Conservation (phyloP, 2,888 invertebrate species). For the Tachystola acroxantha region DNA sequence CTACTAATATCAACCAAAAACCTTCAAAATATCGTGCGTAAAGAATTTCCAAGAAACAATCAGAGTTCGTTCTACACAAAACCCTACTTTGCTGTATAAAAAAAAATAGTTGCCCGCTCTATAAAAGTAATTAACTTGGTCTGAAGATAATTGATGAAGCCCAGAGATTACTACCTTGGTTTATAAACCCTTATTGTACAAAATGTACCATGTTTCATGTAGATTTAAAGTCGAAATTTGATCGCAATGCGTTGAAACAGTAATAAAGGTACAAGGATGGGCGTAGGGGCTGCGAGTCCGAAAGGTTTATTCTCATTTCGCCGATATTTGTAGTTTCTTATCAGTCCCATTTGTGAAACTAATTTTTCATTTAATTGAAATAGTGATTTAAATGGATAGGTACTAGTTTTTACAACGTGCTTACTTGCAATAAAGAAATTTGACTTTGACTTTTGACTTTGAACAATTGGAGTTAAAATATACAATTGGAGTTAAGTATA, state of each 20-base stretch:
- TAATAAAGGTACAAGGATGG: constrained; percentile 61
- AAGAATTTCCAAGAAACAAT: constrained; percentile 45
- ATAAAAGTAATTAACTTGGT: constrained; percentile 77
- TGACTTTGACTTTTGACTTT: too few relatives aligned
- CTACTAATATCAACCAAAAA: too few relatives aligned
- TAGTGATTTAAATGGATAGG: too few relatives aligned
- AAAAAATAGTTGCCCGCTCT: constrained; percentile 51
- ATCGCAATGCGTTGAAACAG: constrained; percentile 17
- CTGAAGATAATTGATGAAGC: constrained; percentile 77
- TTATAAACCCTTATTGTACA: constrained; percentile 20
- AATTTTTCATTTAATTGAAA: too few relatives aligned
- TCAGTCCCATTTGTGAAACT: too few relatives aligned
- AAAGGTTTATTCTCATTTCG: constrained; percentile 4
- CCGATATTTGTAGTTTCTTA: too few relatives aligned
- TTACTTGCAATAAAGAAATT: too few relatives aligned
- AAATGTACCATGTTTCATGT: constrained; percentile 22
- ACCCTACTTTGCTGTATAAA: constrained; percentile 41
- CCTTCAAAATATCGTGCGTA: constrained; percentile 12
- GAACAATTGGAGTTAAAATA: too few relatives aligned
- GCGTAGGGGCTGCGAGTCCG: constrained; percentile 47
- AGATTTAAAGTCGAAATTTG: constrained; percentile 19
- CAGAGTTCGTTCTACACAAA: constrained; percentile 26
- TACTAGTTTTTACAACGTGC: too few relatives aligned
- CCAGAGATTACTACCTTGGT: constrained; percentile 65
- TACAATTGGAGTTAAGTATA: too few relatives aligned